Percentiles rank a stretch among this genome's conserved stretches.
phyloP scores from a whole-genome alignment of 2,888 invertebrate genomes.

The Melangyna quadrimaculata region DNA sequence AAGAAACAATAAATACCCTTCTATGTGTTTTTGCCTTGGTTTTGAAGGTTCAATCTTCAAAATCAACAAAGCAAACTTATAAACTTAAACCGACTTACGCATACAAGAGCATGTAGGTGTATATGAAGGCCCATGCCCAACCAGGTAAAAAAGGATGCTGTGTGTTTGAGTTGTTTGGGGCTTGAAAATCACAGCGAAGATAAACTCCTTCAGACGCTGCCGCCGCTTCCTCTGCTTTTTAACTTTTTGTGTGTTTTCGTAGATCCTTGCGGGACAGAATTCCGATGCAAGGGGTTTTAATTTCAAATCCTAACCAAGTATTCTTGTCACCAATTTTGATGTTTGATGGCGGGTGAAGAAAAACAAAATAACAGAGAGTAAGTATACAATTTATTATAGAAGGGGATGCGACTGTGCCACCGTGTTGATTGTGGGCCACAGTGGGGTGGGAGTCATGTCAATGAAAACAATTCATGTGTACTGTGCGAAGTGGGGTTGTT shows the following conservation, averaged over 20 bases:
- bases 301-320: slow-evolving; percentile 52
- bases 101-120: no score
- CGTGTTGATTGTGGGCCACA: not conserved
- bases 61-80: slow-evolving; percentile 27
- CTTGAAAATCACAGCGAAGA: not conserved
- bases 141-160: slow-evolving; percentile 23
- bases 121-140: no score
- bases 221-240: not conserved
- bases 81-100: no score
- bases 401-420: not conserved
- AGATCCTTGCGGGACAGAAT: slow-evolving; percentile 2
- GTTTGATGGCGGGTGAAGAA: slow-evolving; percentile 16
- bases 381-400: not conserved
- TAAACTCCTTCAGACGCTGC: not conserved
- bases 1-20: not conserved
- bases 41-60: slow-evolving; percentile 13
- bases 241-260: not conserved
- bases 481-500: slow-evolving; percentile 9
- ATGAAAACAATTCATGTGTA: slow-evolving; percentile 52
- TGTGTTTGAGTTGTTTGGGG: not conserved
- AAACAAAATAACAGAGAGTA: not conserved
- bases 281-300: slow-evolving; percentile 36
- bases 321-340: slow-evolving; percentile 52
- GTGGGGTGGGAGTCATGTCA: not conserved
- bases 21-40: not conserved